phyloP scores from a whole-genome alignment of 2,888 invertebrate species.

The Tenthredo mesomela region DNA sequence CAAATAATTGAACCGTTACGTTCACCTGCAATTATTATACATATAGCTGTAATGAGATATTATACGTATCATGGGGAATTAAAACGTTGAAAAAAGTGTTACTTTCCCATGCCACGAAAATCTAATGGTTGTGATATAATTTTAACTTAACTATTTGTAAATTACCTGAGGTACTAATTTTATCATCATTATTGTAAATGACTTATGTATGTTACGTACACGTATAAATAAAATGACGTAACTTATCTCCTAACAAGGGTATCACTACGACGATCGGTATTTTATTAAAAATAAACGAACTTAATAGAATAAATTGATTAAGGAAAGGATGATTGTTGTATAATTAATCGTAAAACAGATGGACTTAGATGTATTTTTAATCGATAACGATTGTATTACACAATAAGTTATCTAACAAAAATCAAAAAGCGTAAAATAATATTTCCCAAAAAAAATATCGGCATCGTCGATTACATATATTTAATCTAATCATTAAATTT shows the following conservation, averaged over 20 bases:
- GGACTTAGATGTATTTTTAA: slow-evolving; percentile 35
- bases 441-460: background rate
- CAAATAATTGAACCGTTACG: background rate
- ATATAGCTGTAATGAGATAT: background rate
- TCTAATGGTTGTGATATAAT: background rate
- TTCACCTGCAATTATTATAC: background rate
- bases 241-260: slow-evolving; percentile 25
- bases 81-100: background rate
- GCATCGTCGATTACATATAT: background rate
- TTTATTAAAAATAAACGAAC: slow-evolving; percentile 11
- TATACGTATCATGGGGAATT: background rate
- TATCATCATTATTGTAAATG: background rate
- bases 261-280: background rate
- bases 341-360: background rate
- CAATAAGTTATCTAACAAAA: slow-evolving; percentile 31
- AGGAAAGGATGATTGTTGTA: slow-evolving; percentile 31
- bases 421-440: background rate
- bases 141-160: background rate
- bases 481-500: background rate
- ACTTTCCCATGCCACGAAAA: background rate
- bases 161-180: background rate
- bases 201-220: slow-evolving; percentile 3
- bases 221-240: background rate
- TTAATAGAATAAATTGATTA: background rate
- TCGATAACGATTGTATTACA: slow-evolving; percentile 33